Percentiles rank a stretch among this genome's conserved stretches.
Conservation (phyloP, 2,113 vertebrate genomes). For the Epinephelus lanceolatus region DNA sequence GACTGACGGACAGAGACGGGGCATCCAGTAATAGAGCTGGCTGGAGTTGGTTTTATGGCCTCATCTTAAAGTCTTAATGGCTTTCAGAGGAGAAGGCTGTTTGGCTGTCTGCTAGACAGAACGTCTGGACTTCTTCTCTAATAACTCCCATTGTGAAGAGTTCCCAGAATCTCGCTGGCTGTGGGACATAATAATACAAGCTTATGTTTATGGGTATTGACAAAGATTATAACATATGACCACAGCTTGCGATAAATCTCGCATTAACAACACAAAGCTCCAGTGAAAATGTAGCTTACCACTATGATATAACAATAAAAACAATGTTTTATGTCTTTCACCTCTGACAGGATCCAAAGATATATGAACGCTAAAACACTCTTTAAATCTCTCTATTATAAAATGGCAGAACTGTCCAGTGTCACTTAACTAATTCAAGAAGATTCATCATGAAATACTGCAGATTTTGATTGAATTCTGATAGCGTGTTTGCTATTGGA, state of each 20-base stretch:
- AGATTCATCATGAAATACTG: conserved; percentile 9
- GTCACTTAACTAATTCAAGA: neutral
- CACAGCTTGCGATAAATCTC: conserved; percentile 29
- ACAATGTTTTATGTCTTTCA: neutral
- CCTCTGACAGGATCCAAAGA: neutral
- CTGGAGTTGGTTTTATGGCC: conserved; percentile 72
- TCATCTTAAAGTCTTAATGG: conserved; percentile 78
- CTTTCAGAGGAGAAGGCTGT: conserved; percentile 68
- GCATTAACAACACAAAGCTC: conserved; percentile 20
- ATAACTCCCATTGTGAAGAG: conserved; percentile 53
- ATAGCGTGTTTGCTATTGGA: conserved; percentile 24
- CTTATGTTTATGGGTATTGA: conserved; percentile 63
- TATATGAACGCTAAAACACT: neutral
- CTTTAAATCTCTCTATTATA: neutral
- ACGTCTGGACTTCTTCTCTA: conserved; percentile 72
- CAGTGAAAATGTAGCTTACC: conserved; percentile 15
- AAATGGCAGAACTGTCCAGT: neutral
- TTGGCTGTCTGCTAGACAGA: conserved; percentile 72
- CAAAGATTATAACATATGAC: conserved; percentile 43
- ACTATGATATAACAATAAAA: conserved; percentile 1
- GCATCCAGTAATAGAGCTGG: conserved; percentile 59
- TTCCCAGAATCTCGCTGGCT: conserved; percentile 74
- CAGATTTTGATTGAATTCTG: conserved; percentile 26
- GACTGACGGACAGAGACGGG: conserved; percentile 37
- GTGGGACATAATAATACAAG: conserved; percentile 55